phyloP scores from a whole-genome alignment of 2,888 invertebrate species.

The Calliopum simillimum region DNA sequence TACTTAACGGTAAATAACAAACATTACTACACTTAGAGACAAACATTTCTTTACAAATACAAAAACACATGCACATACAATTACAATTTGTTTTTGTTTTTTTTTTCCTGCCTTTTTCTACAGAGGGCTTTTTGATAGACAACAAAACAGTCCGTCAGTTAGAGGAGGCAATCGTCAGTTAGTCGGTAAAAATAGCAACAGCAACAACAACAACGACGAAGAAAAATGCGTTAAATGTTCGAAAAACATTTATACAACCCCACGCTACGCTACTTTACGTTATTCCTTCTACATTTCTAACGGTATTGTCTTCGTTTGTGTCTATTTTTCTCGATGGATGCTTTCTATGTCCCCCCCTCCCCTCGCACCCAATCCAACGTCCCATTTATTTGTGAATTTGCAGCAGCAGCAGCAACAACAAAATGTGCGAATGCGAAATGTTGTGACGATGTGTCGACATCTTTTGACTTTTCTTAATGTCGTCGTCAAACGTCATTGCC shows the following conservation, averaged over 20 bases:
- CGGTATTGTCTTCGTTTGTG: neutral
- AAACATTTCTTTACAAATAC: constrained; percentile 17
- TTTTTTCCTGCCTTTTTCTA: neutral
- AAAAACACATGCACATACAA: neutral
- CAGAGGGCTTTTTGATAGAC: constrained; percentile 1
- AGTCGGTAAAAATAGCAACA: constrained; percentile 16
- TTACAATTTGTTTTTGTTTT: neutral
- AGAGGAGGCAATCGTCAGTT: constrained; percentile 8
- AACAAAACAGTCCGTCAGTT: constrained; percentile 1
- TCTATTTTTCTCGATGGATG: neutral
- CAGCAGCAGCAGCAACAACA: neutral
- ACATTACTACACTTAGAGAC: constrained; percentile 53
- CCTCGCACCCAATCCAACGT: neutral
- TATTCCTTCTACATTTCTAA: neutral
- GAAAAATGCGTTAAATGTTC: constrained; percentile 58
- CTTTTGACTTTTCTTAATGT: constrained; percentile 6
- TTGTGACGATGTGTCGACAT: constrained; percentile 9
- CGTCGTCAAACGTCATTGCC: constrained; percentile 6
- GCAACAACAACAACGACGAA: no score
- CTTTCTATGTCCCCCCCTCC: neutral
- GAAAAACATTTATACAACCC: constrained; percentile 56
- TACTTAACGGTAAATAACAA: constrained; percentile 66
- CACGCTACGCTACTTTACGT: neutral
- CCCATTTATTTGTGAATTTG: neutral
- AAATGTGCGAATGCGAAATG: neutral